Conservation (phyloP, 2,113 vertebrate species). For the Tylochromis polylepis region DNA sequence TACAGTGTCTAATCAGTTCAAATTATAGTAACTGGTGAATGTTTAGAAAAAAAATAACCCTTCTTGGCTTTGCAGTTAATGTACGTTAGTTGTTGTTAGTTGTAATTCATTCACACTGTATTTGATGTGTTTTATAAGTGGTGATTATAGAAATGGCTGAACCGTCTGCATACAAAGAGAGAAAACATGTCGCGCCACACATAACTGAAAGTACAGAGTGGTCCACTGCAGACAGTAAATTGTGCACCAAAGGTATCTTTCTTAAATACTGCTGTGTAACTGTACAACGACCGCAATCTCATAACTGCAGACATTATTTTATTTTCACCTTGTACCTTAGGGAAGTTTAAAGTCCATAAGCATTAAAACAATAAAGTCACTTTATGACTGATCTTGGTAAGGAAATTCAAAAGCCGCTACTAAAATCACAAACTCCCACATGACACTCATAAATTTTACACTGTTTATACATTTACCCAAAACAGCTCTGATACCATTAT, state of each 20-base stretch:
- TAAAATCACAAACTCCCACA: not conserved
- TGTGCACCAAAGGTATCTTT: not conserved
- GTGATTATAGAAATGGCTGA: not conserved
- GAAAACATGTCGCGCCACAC: not conserved
- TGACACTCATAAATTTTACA: not conserved
- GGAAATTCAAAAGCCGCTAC: not conserved
- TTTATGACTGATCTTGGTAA: not conserved
- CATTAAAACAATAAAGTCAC: conserved; percentile 23
- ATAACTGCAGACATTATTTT: not conserved
- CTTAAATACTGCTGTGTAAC: not conserved
- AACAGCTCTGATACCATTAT: not conserved
- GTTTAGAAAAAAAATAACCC: not conserved
- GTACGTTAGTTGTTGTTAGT: not conserved
- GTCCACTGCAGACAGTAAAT: not conserved
- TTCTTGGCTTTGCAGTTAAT: not conserved
- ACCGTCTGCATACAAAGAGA: not conserved
- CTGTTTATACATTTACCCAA: not conserved
- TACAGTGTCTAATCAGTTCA: not conserved
- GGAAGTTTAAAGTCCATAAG: conserved; percentile 34
- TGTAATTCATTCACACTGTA: not conserved
- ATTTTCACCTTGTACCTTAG: not conserved
- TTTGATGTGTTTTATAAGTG: not conserved
- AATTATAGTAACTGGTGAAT: not conserved
- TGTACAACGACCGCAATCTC: not conserved
- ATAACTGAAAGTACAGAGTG: not conserved